Evolutionary conservation across 2,888 invertebrate genomes (phyloP), one percentile per base, ranked within the genome.

Genomic region (Pollenia labialis): DNA sequence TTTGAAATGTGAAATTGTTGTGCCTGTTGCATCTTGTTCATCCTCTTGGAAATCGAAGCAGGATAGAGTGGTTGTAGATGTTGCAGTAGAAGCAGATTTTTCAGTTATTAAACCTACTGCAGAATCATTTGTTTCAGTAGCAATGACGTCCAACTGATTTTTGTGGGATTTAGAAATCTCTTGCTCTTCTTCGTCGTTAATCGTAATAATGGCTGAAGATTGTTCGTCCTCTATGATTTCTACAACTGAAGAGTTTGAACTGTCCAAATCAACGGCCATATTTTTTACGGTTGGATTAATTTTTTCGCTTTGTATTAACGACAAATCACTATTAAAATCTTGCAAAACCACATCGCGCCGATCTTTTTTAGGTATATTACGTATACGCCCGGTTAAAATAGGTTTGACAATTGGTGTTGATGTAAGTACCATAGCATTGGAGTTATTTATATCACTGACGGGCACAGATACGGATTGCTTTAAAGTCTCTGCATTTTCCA

Each of bases 21-120:
- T 69, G 7, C 89, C 83, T 23, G 93, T 93, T 56, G 94, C 85
- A 10, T 94, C 93, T 58, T 94, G 95, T 91, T 96, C 95, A 91
- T 96, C 95, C 88, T 96, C 95, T 88, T 96, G 95, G 91, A 97
- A 97, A 92, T 97, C 97, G 91, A 97, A 97, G 91, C 97, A 97
- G 0, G 96, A 96, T 75, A 95, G 81, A 2, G 89, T 82, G 0
- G 82, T 71, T 23, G 23, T 58, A 10, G 88, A 85, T 50, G 84
- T 75, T 40, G 77, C 72, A 23, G 79, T 64, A 6, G 88, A 75
- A 44, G 72, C 52, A 18, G 71, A 62, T 40, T 87, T 87, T 40
- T 87, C 81, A 74, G 80, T 77, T 32, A 58, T 8, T 8, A 58
- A 4, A 16, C 48, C 64, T 32, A 66, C 23, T 64, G 71, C n/a